Evolutionary conservation across 2,797 vertebrate species (phyloP), one percentile per base, ranked within the genome.

Genomic region (Aratinga solstitialis): DNA sequence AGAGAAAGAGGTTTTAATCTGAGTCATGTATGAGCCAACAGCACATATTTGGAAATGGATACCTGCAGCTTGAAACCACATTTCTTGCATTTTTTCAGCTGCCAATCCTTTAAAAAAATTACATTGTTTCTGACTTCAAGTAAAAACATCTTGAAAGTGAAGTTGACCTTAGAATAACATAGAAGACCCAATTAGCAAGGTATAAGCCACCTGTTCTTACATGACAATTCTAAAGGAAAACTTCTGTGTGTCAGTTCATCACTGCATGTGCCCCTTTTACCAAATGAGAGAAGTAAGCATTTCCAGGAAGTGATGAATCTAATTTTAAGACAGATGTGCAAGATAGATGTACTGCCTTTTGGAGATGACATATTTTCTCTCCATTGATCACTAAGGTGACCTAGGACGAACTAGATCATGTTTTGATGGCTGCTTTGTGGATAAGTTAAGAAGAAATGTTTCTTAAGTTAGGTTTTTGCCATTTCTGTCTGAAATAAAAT

Each of bases 361-460:
- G 27, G 30, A 86, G 30, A 43, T 56, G 32, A 66, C 16, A 34
- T 78, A 84, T 90, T 86, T 88, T 84, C 67, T 74, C 54, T 81
- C 15, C 54, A 87, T 54, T 86, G 90, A 93, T 93, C 80, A 88
- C 50, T 56, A 69, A 43, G 38, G 50, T 90, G 80, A 91, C 83
- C 90, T 81, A 86, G 50, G 22, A 69, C 66, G 77, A 95, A 62
- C 53, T 73, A 84, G 50, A 85, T 51, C 45, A 51, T 50, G 13
- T 78, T 94, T 93, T 88, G 62, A 90, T 86, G 62, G 90, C 54
- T 79, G 10, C 66, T 94, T 66, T 73, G 34, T 59, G 86, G 62
- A 23, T n/a, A 66, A 85, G 27, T 86, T 66, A 38, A 86, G 69
- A 79, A 91, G 34, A 82, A 86, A 22, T 51, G 1, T 63, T 94